Base-by-base conservation (phyloP, 2,797 vertebrate species). In the Ctenopoma multispine region DNA sequence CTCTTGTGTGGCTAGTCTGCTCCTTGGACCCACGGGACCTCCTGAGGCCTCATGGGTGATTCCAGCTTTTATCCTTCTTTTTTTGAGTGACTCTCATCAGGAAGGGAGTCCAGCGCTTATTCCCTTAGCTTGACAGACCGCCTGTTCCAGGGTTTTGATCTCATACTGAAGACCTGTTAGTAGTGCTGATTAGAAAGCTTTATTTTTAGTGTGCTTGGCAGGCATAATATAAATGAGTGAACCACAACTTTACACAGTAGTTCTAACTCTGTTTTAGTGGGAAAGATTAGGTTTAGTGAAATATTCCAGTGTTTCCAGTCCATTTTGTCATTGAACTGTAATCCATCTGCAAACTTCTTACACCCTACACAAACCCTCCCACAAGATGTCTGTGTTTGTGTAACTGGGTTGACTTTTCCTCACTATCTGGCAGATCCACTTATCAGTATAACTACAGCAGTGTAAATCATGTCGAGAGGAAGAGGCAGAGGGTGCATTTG, bases 401-500 rank as follows among this genome's bases (percentile, higher is more conserved):
- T 55, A 75, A 75, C 53, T 69, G 68, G 64, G 69, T 81, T 84
- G 74, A 82, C 77, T 77, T 84, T 77, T 81, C 75, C 63, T 82
- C 73, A 69, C 58, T 80, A 66, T 80, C 81, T 88, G 83, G 89
- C 86, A 84, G 58, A 84, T 82, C 67, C 83, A 85, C 81, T 88
- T 88, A 86, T 90, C 80, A 88, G 54, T 83, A 44, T 79, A 89
- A 87, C 85, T 65, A 82, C 63, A 67, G 64, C 73, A 75, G 86
- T 87, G 86, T 81, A 89, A 90, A 88, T 92, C 73, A 82, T 73
- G 63, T 79, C 46, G 63, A 77, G 76, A 83, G 63, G 78, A 75
- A 70, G 62, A 78, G 57, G 83, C 64, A 64, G 57, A 70, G 34
- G 55, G 75, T 70, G 68, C 34, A 55, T 87, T 82, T 90, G 73